These are phyloP conservation scores for Dasysyrphus albostriatus DNA, from an alignment of 2,888 invertebrate genomes.

Conservation along the genomic window DNA sequence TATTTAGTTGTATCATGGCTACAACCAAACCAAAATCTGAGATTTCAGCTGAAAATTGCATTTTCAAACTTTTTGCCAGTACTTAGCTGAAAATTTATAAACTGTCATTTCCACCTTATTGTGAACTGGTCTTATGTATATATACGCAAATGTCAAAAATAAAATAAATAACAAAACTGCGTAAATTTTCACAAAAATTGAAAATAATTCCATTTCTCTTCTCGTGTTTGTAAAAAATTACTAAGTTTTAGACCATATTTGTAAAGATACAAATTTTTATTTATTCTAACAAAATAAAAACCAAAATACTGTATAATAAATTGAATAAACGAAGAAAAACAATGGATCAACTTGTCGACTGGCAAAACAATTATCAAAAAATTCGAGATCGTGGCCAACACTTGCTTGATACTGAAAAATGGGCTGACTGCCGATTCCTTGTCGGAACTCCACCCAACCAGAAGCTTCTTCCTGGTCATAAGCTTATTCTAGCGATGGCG, in stretches of 20 bases:
- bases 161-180: constrained; percentile 25
- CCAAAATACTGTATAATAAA: neutral
- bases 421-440: constrained; percentile 93
- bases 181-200: constrained; percentile 8
- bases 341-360: constrained; percentile 84
- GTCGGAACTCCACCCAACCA: constrained; percentile 92
- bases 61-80: neutral
- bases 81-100: neutral
- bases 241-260: neutral
- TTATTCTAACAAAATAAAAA: neutral
- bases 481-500: constrained; percentile 92
- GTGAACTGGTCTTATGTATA: neutral
- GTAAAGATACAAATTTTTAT: neutral
- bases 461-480: constrained; percentile 90
- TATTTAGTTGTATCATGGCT: no score
- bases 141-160: constrained; percentile 17
- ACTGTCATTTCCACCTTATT: neutral
- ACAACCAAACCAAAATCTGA: no score
- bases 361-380: constrained; percentile 90
- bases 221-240: neutral
- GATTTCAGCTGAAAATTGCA: no score
- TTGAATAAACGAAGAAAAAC: neutral
- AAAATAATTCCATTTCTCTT: neutral
- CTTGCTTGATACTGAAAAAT: constrained; percentile 91
- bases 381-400: constrained; percentile 90